Conservation (phyloP, 35 echinoderm and acorn worm species). For the Apostichopus japonicus region DNA sequence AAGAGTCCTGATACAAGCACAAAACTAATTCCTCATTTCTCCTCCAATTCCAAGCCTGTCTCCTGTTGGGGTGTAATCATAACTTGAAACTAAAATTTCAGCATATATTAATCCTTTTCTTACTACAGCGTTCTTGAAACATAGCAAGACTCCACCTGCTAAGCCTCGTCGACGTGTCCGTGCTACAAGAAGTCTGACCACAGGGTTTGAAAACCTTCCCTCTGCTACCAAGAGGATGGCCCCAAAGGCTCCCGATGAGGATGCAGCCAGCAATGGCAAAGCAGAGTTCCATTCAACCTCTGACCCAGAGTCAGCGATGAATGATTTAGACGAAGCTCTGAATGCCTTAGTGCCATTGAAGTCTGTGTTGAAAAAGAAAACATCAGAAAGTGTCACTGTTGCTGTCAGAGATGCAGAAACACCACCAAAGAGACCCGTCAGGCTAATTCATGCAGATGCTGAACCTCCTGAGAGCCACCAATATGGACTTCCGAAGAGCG, state of each 20-base stretch:
- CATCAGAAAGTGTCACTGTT: neutral
- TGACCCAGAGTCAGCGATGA: constrained; percentile 1
- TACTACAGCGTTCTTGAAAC: constrained; percentile 19
- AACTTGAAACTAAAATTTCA: too few relatives aligned
- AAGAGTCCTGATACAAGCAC: too few relatives aligned
- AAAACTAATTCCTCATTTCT: too few relatives aligned
- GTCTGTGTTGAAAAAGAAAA: constrained; percentile 42
- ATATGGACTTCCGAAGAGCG: constrained; percentile 23
- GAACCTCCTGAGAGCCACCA: neutral
- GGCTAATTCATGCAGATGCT: constrained; percentile 14
- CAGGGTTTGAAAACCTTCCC: constrained; percentile 49
- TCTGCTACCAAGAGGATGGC: constrained; percentile 47
- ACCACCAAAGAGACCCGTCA: constrained; percentile 46
- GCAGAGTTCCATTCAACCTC: neutral
- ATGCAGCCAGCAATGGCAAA: neutral
- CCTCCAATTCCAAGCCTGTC: too few relatives aligned
- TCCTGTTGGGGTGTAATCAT: too few relatives aligned
- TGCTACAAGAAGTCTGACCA: constrained; percentile 36
- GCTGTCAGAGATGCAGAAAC: neutral
- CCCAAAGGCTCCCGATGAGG: constrained; percentile 5
- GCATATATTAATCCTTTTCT: neutral
- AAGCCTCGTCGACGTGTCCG: constrained; percentile 22
- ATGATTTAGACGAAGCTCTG: neutral
- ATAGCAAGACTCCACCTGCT: constrained; percentile 39
- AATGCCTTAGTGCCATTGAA: neutral